Base-by-base conservation (phyloP, 64 coral and sea anemone species). In the Anthopleura sola region DNA sequence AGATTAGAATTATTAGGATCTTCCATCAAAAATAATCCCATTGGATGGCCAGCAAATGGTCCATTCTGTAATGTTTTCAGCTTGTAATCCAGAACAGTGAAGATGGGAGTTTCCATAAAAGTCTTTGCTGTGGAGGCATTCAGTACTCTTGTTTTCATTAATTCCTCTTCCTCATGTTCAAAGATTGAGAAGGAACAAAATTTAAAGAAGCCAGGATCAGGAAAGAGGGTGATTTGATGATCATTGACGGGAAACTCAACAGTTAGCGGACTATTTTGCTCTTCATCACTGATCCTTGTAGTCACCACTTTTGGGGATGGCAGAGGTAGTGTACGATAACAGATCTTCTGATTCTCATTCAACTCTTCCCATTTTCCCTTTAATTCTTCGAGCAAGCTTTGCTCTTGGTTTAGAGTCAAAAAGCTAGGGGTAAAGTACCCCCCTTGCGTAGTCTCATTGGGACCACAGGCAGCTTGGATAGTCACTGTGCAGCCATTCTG, bases 381-480 rank as follows among this genome's bases (percentile, higher is more conserved):
- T 36, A 79, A 79, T 3, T 58, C 1, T 8, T 78, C 12, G 32
- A 87, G 33, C 9, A 87, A 8, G 21, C 24, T 36, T 51, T 87
- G 12, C 7, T 69, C n/a, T 37, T 87, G 46, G 37, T 87, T 87
- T 24, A 92, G 44, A 55, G 75, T 69, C 3, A 71, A 19, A 80
- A 93, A 88, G 87, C 28, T 24, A 23, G 84, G 84, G 15, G 84
- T 94, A 38, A 90, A 94, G 38, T 84, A 90, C 1, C 92, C 88
- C 55, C 85, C 88, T 69, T 6, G 38, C 2, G 78, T 53, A 0
- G 0, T 0, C 49, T 89, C 88, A 33, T 84, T 38, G 5, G 21
- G 28, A 5, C 77, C 80, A 85, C 87, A 88, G 40, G 91, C 86
- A 39, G 87, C 40, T 85, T 93, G 86, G 26, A 92, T 62, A 32